Percentiles rank a stretch among this genome's conserved stretches.
Evolutionary conservation across 1,140 invertebrate species (phyloP).

Genomic region (Euschistus heros): DNA sequence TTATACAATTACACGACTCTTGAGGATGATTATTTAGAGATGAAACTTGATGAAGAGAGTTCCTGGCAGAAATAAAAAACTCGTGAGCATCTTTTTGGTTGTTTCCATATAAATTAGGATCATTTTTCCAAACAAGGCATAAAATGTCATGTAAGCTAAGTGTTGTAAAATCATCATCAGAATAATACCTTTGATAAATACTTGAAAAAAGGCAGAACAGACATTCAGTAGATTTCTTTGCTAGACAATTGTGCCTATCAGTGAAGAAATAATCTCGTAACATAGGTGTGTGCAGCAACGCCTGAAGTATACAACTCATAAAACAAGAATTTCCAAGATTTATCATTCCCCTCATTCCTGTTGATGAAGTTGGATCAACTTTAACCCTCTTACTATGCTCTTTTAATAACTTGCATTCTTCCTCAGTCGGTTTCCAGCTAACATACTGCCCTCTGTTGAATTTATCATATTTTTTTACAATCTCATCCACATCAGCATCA

Average conservation of each 20-base stretch:
- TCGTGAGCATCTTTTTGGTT: conserved; percentile 98
- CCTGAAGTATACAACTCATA: conserved; percentile 97
- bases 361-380: conserved; percentile 21
- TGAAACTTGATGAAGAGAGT: conserved; percentile 80
- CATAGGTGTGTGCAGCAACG: conserved; percentile 86
- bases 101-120: conserved; percentile 87
- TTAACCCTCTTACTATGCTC: conserved; percentile 1
- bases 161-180: neutral
- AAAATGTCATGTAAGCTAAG: conserved; percentile 79
- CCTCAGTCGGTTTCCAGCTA: conserved; percentile 14
- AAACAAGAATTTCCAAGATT: conserved; percentile 98
- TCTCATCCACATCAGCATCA: conserved; percentile 46
- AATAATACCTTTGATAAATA: conserved; percentile 50
- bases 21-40: conserved; percentile 34
- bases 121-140: conserved; percentile 94
- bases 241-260: conserved; percentile 76
- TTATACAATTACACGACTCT: conserved; percentile 77
- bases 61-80: conserved; percentile 91
- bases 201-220: conserved; percentile 87
- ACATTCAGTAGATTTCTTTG: conserved; percentile 52
- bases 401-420: conserved; percentile 14
- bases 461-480: conserved; percentile 29
- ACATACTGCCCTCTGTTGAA: neutral
- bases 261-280: conserved; percentile 91
- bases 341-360: conserved; percentile 76